Evolutionary conservation across 1,140 invertebrate genomes (phyloP).

Genomic region (Coelopa frigida): DNA sequence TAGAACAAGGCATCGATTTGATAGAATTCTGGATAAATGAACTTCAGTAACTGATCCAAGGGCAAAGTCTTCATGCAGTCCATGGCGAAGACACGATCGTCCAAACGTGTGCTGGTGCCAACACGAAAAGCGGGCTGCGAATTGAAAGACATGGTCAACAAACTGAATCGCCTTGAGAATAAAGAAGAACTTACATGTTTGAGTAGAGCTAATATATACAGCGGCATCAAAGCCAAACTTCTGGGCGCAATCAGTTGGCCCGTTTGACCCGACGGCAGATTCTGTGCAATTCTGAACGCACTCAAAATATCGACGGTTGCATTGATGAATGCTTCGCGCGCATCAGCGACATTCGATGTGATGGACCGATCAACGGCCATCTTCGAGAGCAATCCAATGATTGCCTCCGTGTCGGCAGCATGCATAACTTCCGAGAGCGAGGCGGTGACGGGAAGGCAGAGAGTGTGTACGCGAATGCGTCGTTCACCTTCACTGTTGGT

Average conservation of each 20-base stretch:
- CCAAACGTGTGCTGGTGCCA: conserved; percentile 77
- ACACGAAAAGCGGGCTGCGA: conserved; percentile 75
- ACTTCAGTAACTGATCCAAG: conserved; percentile 69
- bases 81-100: conserved; percentile 91
- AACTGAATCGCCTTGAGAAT: neutral
- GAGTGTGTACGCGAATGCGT: conserved; percentile 93
- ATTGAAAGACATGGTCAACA: neutral
- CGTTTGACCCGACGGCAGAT: conserved; percentile 51
- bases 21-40: conserved; percentile 91
- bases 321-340: conserved; percentile 92
- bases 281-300: conserved; percentile 69
- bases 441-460: conserved; percentile 84
- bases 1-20: conserved; percentile 66
- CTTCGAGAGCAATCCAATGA: conserved; percentile 86
- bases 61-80: conserved; percentile 89
- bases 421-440: conserved; percentile 80
- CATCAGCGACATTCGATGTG: conserved; percentile 79
- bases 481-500: conserved; percentile 97
- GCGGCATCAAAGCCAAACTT: conserved; percentile 72
- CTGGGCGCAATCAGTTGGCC: conserved; percentile 65
- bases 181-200: conserved; percentile 67
- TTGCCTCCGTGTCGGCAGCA: conserved; percentile 92
- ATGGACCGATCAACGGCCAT: conserved; percentile 94
- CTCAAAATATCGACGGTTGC: conserved; percentile 85
- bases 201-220: conserved; percentile 84